Base-by-base conservation (phyloP, 2,888 invertebrate species). In the Eucriotettix oculatus region DNA sequence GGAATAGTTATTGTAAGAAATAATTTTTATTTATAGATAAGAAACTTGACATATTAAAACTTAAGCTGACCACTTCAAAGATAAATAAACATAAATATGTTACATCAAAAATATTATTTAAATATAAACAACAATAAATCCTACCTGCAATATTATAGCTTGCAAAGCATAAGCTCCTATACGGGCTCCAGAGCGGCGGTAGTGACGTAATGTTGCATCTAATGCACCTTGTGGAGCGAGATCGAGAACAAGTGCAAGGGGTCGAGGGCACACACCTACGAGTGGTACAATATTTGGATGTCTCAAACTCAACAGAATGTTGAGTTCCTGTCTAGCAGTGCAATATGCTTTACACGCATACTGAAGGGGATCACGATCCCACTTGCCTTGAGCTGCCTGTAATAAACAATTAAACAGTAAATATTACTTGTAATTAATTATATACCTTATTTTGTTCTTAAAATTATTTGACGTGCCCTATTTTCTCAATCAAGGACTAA, bases 291-390 rank as follows among this genome's bases (percentile, higher is more conserved):
- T 94, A 76, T 97, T 89, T 1, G 88, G 80, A 76, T 99, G 98
- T 58, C 86, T 81, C 58, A 98, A 79, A 10, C 87, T 85, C 59
- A 86, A 72, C 57, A 99, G 76, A 64, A 98, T 93, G 67, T 88
- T 86, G 60, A 98, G 77, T 74, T 99, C 98, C 73, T 96, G 96
- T 16, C 98, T 79, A 2, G 96, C 92, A 0, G 93, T 96, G 71
- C 93, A 92, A 75, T 99, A 98, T 0, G 98, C 96, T 72, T 95
- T 91, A 69, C 94, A 94, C 0, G 95, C 91, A 63, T 90, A 90
- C 69, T 96, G 90, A 42, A 88, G 73, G 0, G 96, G 93, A 71
- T 95, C 94, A 44, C 95, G 80, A 69, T 91, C 90, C 96, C 97
- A 97, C 70, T 95, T 93, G 44, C 90, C 87, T 64, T 83, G 75